Evolutionary conservation across 2,888 invertebrate genomes (phyloP).

Genomic region (Ophonus ardosiacus): DNA sequence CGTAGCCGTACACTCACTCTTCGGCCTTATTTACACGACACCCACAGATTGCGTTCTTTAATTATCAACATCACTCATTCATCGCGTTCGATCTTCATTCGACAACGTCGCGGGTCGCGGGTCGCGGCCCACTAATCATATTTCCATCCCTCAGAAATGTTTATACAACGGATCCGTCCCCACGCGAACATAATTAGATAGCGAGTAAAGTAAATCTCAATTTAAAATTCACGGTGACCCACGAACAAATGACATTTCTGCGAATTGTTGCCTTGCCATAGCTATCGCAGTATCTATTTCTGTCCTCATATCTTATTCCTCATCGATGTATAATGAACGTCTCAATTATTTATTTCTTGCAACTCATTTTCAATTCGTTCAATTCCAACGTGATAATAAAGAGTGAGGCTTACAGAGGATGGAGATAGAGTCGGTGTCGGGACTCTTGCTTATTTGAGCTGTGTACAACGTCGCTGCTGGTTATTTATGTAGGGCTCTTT

Average conservation of each 20-base stretch:
- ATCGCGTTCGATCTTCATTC: constrained; percentile 16
- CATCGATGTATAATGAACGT: constrained; percentile 11
- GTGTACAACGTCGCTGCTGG: constrained; percentile 35
- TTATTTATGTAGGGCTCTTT: constrained; percentile 58
- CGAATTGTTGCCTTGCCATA: neutral
- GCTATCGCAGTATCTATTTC: neutral
- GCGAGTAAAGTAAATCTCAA: constrained; percentile 16
- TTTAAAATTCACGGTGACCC: constrained; percentile 31
- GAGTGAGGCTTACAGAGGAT: neutral
- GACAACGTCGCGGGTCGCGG: neutral
- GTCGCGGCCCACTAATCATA: neutral
- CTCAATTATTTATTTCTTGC: constrained; percentile 19
- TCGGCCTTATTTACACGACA: constrained; percentile 39
- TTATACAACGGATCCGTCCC: constrained; percentile 18
- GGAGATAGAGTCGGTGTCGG: neutral
- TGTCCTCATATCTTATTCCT: neutral
- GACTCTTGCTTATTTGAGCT: constrained; percentile 55
- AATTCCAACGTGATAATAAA: constrained; percentile 6
- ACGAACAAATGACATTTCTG: constrained; percentile 6
- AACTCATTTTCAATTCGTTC: constrained; percentile 31
- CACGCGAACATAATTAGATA: constrained; percentile 37
- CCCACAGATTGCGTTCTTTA: constrained; percentile 24
- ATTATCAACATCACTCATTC: constrained; percentile 44
- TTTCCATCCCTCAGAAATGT: neutral
- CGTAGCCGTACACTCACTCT: neutral